Evolutionary conservation across 2,888 invertebrate genomes (phyloP).

Genomic region (Macrophya annulata): DNA sequence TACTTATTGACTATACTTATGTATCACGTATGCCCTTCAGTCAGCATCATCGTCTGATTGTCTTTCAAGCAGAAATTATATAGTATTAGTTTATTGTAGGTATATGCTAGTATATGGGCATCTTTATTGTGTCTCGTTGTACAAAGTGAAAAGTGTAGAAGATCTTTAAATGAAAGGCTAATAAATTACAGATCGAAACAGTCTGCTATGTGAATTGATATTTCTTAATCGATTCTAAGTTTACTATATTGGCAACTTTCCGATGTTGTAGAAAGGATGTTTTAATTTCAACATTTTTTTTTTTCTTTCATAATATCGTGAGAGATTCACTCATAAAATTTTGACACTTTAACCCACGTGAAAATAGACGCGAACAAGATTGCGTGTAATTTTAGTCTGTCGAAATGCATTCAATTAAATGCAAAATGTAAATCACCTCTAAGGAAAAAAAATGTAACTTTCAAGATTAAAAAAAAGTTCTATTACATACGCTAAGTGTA

Average conservation of each 20-base stretch:
- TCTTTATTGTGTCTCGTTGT: neutral
- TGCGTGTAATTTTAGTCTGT: neutral
- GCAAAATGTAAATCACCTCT: neutral
- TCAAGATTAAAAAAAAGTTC: neutral
- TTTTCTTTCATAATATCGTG: neutral
- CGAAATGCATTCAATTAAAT: neutral
- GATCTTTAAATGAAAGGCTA: neutral
- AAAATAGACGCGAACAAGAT: neutral
- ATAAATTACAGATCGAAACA: neutral
- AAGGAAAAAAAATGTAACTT: neutral
- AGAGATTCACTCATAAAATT: neutral
- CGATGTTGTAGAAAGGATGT: neutral
- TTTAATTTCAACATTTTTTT: neutral
- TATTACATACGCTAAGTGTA: slow-evolving; percentile 10
- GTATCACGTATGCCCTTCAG: neutral
- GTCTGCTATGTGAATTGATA: neutral
- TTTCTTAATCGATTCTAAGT: neutral
- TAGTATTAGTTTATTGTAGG: neutral
- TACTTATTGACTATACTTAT: neutral
- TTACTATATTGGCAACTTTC: neutral
- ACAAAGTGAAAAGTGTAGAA: neutral
- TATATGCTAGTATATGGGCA: neutral
- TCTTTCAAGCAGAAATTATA: neutral
- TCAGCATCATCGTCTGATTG: neutral
- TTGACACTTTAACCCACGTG: neutral